Base-by-base conservation (phyloP, 2,797 vertebrate species). In the Pseudochirops cupreus region DNA sequence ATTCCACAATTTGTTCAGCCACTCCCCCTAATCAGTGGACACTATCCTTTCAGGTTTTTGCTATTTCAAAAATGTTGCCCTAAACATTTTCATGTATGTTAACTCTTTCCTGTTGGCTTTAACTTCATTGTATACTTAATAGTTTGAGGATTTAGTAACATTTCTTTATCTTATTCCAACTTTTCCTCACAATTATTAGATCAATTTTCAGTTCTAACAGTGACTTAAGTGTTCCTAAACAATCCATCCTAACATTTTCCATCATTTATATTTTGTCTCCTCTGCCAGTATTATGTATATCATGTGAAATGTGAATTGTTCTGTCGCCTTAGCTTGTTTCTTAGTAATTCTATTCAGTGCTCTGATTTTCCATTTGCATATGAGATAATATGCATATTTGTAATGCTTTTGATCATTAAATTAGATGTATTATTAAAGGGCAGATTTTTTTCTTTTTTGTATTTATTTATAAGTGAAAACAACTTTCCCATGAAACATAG, bases 391-490 rank as follows among this genome's bases (percentile, higher is more conserved):
- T 67, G 62, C 33, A 67, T 21, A 39, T 74, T 74, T 74, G 6
- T 74, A 74, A 87, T 87, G 74, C 10, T 87, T 87, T 87, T 87
- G 74, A 50, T 26, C 21, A 26, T 87, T 87, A 9, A 46, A 87
- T 87, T 87, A 46, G 39, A 50, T 87, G 39, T 87, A 10, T 26
- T 50, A 50, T 46, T 24, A 39, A 46, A 82, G 18, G n/a, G 7
- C 9, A 87, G 3, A 10, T 24, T 87, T 87, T n/a, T 87, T 87
- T 74, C 67, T 92, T 91, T 91, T 90, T 92, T 58, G 93, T 55
- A 82, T 67, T 53, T 52, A 21, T 26, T 91, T 56, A 55, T 53
- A 94, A 93, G 14, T 93, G 33, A 10, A n/a, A 95, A 93, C 24
- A 90, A 1, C 67, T 53, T 82, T 74, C n/a, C 6, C 26, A 2